Evolutionary conservation across 2,888 invertebrate species (phyloP).

Genomic region (Euzophera pinguis): DNA sequence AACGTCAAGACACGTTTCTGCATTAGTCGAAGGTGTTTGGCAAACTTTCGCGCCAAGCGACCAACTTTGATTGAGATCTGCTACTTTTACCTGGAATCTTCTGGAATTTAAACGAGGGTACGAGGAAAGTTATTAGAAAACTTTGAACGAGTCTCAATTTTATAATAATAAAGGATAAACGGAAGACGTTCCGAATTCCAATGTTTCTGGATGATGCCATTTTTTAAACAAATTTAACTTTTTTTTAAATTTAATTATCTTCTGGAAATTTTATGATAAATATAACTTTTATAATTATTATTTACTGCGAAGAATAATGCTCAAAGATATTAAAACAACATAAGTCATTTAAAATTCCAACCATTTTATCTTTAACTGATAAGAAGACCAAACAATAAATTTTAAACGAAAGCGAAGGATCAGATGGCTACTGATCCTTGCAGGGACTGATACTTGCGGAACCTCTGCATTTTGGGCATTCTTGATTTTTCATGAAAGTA

Average conservation of each 20-base stretch:
- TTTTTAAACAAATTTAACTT: constrained; percentile 9
- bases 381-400: too few relatives aligned
- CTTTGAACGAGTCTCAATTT: constrained; percentile 52
- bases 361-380: too few relatives aligned
- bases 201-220: background rate
- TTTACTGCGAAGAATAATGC: too few relatives aligned
- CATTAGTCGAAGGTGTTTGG: constrained; percentile 51
- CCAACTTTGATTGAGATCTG: constrained; percentile 67
- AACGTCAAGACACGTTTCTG: constrained; percentile 26
- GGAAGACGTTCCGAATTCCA: constrained; percentile 21
- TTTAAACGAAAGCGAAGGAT: too few relatives aligned
- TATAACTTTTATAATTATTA: too few relatives aligned
- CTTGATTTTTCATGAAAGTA: too few relatives aligned
- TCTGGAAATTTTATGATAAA: too few relatives aligned
- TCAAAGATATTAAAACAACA: too few relatives aligned
- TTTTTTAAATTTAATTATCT: background rate
- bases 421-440: too few relatives aligned
- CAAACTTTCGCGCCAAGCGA: constrained; percentile 46
- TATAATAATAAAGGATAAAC: constrained; percentile 57
- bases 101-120: constrained; percentile 58
- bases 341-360: too few relatives aligned
- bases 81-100: constrained; percentile 58
- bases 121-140: constrained; percentile 55
- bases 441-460: too few relatives aligned
- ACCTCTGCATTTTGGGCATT: too few relatives aligned